Conservation (phyloP, 1,140 invertebrate genomes). For the Muscidifurax raptorellus region DNA sequence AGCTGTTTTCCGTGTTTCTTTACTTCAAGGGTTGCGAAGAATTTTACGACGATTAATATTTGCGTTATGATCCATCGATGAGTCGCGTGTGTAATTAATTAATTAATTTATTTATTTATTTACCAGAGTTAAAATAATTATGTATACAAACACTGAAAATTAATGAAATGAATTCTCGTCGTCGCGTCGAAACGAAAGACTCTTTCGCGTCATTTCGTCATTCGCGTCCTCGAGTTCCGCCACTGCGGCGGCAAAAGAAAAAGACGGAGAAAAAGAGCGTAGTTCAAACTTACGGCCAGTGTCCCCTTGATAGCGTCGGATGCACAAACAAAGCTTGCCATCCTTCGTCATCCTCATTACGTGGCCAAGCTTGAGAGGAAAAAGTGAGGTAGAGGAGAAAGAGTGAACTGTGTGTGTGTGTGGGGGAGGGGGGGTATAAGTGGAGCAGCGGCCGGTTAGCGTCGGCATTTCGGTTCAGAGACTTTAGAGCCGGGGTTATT, state of each 20-base stretch:
- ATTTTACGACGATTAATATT: not conserved
- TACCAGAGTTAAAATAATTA: too few species aligned
- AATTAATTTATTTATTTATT: too few species aligned
- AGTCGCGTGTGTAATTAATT: too few species aligned
- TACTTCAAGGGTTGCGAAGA: not conserved
- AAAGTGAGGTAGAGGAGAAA: conserved; percentile 15
- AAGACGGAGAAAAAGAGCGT: not conserved
- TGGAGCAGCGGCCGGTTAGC: not conserved
- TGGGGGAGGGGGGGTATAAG: not conserved
- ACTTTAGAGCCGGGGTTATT: conserved; percentile 8
- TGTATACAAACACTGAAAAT: too few species aligned
- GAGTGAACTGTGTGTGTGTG: too few species aligned
- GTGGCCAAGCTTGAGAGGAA: not conserved
- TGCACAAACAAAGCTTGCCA: conserved; percentile 18
- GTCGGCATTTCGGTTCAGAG: not conserved
- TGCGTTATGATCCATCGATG: too few species aligned
- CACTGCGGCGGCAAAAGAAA: not conserved
- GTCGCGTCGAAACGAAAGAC: too few species aligned
- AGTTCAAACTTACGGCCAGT: not conserved
- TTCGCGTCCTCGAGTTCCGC: not conserved
- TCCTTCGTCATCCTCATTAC: conserved; percentile 33
- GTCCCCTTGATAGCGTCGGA: conserved; percentile 22
- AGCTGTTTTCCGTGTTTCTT: not conserved
- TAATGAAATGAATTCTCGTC: too few species aligned
- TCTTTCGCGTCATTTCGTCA: conserved; percentile 1